phyloP scores from a whole-genome alignment of 2,888 invertebrate genomes.

The Lymantria monacha region DNA sequence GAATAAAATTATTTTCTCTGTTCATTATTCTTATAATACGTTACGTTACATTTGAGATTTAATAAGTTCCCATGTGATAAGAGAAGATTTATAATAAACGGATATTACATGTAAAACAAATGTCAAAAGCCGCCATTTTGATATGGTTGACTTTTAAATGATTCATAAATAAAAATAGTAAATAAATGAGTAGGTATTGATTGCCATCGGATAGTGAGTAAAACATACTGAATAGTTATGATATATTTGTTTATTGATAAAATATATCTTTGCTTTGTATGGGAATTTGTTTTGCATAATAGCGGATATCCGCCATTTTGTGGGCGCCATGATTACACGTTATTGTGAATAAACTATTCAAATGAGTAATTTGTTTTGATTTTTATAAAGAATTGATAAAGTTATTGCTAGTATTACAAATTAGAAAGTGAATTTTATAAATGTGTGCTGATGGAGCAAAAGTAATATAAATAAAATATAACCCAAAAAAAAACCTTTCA shows the following conservation, averaged over 20 bases:
- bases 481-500: too few species aligned
- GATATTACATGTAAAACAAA: neutral
- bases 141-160: neutral
- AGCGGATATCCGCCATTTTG: constrained; percentile 15
- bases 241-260: constrained; percentile 10
- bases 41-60: too few species aligned
- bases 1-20: too few species aligned
- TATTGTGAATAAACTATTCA: constrained; percentile 1
- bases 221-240: constrained; percentile 7
- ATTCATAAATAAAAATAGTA: constrained; percentile 11
- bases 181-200: constrained; percentile 27
- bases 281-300: constrained; percentile 15
- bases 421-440: neutral
- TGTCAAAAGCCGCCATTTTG: constrained; percentile 10
- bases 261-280: constrained; percentile 3
- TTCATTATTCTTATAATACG: too few species aligned
- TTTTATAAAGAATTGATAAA: neutral
- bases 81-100: neutral
- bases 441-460: too few species aligned
- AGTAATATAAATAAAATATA: too few species aligned
- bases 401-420: neutral
- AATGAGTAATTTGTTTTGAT: neutral
- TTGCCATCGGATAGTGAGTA: constrained; percentile 20
- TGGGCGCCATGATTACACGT: constrained; percentile 5
- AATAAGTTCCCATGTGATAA: too few species aligned